These are phyloP conservation scores for Todus mexicanus DNA, from an alignment of 2,797 vertebrate genomes.

Conservation along the genomic window DNA sequence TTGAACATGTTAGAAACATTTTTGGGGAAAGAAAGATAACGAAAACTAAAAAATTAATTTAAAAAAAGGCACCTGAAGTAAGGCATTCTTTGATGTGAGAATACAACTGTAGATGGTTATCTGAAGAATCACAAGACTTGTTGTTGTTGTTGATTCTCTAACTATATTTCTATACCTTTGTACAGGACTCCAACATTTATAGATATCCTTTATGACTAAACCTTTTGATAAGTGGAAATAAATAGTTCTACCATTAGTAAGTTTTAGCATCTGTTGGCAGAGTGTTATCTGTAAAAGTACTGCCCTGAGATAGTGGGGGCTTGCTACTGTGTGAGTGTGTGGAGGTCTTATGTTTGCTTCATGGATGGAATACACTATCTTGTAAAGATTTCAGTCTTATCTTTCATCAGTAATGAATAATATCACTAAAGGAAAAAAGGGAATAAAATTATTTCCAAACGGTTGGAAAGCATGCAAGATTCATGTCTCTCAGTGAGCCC, in stretches of 20 bases:
- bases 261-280: not conserved
- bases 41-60: not conserved
- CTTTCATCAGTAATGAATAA: not conserved
- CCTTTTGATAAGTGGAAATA: not conserved
- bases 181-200: not conserved
- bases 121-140: not conserved
- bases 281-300: not conserved
- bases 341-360: not conserved
- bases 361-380: not conserved
- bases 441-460: not conserved
- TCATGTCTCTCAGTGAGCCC: not conserved
- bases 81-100: not conserved
- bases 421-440: not conserved
- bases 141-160: not conserved
- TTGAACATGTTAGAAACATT: not conserved
- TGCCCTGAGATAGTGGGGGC: not conserved
- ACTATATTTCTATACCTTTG: not conserved
- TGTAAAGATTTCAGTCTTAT: not conserved
- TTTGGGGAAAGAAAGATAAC: not conserved
- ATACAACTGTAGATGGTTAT: not conserved
- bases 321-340: rapidly evolving
- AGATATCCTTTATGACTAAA: not conserved
- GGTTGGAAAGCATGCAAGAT: not conserved
- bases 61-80: not conserved
- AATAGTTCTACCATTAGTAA: not conserved